Percentiles rank a stretch among this genome's conserved stretches.
phyloP scores from a whole-genome alignment of 1,140 invertebrate species.

The Copidosoma floridanum region DNA sequence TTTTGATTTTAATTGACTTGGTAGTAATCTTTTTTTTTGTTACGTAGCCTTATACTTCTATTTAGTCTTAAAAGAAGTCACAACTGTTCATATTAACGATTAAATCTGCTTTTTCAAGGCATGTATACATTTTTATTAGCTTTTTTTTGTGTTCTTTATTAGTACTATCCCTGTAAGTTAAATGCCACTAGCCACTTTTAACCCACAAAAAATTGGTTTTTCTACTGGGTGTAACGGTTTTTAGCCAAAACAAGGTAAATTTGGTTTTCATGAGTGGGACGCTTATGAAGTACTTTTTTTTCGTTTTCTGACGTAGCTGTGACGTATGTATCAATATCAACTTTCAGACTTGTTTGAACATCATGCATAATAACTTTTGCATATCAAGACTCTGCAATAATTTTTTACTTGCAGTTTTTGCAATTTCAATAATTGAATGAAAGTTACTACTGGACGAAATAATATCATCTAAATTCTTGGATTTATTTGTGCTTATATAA shows the following conservation, averaged over 20 bases:
- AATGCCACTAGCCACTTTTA: slow-evolving; percentile 13
- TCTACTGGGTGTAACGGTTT: background rate
- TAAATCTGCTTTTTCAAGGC: background rate
- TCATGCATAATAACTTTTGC: background rate
- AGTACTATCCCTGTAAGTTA: slow-evolving; percentile 22
- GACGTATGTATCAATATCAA: background rate
- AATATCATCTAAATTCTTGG: no score
- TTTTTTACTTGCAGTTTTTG: background rate
- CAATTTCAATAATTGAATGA: no score
- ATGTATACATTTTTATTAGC: slow-evolving; percentile 18
- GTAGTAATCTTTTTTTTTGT: slow-evolving; percentile 29
- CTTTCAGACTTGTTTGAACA: background rate
- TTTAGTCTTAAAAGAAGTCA: slow-evolving; percentile 14
- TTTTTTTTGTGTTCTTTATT: slow-evolving; percentile 33
- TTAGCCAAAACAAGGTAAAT: background rate
- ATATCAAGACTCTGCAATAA: background rate
- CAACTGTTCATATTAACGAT: background rate
- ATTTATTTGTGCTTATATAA: no score
- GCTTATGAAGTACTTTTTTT: background rate
- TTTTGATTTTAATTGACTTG: slow-evolving; percentile 37
- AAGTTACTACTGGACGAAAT: no score
- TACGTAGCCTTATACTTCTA: slow-evolving; percentile 40
- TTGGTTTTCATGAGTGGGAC: background rate
- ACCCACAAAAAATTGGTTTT: background rate
- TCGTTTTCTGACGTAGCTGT: background rate